Base-by-base conservation (phyloP, 2,888 invertebrate species). In the Aporophyla nigra region DNA sequence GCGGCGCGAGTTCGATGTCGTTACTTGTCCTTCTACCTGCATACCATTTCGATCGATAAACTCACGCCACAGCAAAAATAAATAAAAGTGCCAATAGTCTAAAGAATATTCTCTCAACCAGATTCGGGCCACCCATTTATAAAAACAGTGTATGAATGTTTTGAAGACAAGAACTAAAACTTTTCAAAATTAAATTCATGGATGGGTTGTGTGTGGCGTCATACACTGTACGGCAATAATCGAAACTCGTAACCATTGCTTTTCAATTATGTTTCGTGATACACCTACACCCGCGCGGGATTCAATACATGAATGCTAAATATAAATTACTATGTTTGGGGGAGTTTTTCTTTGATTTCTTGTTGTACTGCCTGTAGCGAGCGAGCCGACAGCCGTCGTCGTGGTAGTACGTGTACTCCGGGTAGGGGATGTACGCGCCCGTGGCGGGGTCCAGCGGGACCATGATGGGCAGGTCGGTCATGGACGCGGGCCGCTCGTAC, bases 101-200 rank as follows among this genome's bases (percentile, higher is more conserved):
- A 86, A 90, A 92, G 88, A 78, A 89, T 91, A 84, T 87, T 92
- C 89, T 88, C 87, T 92, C 92, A 92, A 96, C 96, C 96, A 96
- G 96, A 96, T 95, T 96, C 96, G 96, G 96, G 96, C 93, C 94
- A 95, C 96, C 96, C 96, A 95, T 95, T 90, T 76, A 87, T 83
- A 82, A 78, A 92, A 91, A 92, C 93, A 94, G 93, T 93, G 95
- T 94, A 93, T 92, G 93, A 88, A 86, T 81, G 76, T 73, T 86
- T 90, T 82, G 82, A 88, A 88, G 87, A 90, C 77, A 90, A 87
- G 79, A 86, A 86, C 89, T 88, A 87, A 87, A 87, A 82, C 78
- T 79, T 84, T 88, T 86, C 86, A 76, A 79, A 82, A 86, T 83
- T 83, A 89, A 90, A 89, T 86, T 85, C 84, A 92, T 94, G 95